Conservation (phyloP, 2,888 invertebrate species). For the Hylaea fasciaria region DNA sequence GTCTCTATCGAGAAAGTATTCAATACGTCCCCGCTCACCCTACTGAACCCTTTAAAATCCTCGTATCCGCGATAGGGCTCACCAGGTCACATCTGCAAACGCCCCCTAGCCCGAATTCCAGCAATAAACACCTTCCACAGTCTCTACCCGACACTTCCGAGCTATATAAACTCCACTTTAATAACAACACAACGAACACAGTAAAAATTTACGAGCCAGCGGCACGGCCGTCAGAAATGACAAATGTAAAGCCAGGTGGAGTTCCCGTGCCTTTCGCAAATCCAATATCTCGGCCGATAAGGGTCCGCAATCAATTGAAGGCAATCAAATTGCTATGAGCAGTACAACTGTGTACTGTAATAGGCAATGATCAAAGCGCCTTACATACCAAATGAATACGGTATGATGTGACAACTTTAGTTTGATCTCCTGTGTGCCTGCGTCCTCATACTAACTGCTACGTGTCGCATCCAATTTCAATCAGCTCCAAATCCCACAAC, state of each 20-base stretch:
- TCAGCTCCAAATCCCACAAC: not conserved
- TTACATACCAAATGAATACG: slow-evolving; percentile 42
- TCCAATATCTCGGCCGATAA: slow-evolving; percentile 37
- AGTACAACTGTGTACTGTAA: slow-evolving; percentile 34
- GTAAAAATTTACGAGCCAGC: slow-evolving; percentile 66
- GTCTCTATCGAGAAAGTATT: no score
- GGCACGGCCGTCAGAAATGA: slow-evolving; percentile 66
- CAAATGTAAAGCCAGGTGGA: slow-evolving; percentile 57
- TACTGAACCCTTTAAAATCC: not conserved
- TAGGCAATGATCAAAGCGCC: slow-evolving; percentile 48
- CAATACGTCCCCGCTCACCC: no score
- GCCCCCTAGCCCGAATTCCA: slow-evolving; percentile 50
- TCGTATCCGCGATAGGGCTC: slow-evolving; percentile 51
- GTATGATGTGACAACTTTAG: not conserved
- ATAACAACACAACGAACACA: slow-evolving; percentile 63
- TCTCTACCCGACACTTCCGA: slow-evolving; percentile 20
- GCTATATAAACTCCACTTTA: slow-evolving; percentile 45
- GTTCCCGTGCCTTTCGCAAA: slow-evolving; percentile 48
- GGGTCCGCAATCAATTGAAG: slow-evolving; percentile 35
- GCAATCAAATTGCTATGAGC: slow-evolving; percentile 31
- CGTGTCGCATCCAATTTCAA: not conserved
- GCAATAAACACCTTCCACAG: slow-evolving; percentile 42
- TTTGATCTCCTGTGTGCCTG: no score
- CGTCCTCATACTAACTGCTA: not conserved
- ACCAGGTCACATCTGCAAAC: slow-evolving; percentile 47